Conservation (phyloP, 2,113 vertebrate genomes). For the Mesoclemmys tuberculata region DNA sequence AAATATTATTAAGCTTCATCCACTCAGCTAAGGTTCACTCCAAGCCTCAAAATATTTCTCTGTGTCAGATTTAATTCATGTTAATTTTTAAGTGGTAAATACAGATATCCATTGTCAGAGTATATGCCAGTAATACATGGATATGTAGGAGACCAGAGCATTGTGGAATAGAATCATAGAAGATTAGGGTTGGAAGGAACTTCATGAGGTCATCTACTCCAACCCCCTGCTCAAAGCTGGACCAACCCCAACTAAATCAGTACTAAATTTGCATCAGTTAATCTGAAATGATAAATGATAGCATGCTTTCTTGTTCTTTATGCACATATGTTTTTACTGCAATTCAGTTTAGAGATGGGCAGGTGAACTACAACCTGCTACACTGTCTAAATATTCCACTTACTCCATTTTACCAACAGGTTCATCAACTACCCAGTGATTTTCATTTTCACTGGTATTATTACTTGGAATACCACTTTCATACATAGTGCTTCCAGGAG, state of each 20-base stretch:
- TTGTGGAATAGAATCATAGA: not conserved
- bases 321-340: not conserved
- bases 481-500: not conserved
- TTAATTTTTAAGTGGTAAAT: not conserved
- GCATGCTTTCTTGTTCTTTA: not conserved
- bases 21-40: not conserved
- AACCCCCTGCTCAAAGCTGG: too few relatives aligned
- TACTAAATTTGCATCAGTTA: not conserved
- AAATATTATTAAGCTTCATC: slow-evolving; percentile 11
- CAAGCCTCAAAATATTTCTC: not conserved
- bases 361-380: not conserved
- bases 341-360: not conserved
- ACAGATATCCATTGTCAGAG: not conserved
- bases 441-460: not conserved
- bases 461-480: not conserved
- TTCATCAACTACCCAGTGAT: not conserved
- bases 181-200: too few relatives aligned
- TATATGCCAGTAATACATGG: not conserved
- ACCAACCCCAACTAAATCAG: too few relatives aligned
- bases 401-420: not conserved
- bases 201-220: too few relatives aligned
- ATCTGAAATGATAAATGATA: not conserved
- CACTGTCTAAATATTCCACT: not conserved
- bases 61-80: not conserved
- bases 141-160: not conserved